Base-by-base conservation (phyloP, 2,888 invertebrate species). In the Drosophila macrospina region DNA sequence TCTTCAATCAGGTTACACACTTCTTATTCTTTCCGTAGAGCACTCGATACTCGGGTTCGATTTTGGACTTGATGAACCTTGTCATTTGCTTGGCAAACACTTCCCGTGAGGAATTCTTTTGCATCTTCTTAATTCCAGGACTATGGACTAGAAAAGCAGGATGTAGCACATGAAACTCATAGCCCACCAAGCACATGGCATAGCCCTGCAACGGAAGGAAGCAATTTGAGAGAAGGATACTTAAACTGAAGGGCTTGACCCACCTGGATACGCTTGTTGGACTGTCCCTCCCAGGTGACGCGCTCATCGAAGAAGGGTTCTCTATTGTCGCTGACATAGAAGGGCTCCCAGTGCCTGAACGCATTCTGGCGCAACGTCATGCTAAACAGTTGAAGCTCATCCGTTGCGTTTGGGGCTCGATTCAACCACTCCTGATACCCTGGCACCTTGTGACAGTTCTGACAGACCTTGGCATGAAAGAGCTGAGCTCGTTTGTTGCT, bases 231-330 rank as follows among this genome's bases (percentile, higher is more conserved):
- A 41, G 5, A 20, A 16, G 0, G 1, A 16, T 6, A 15, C 4
- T 7, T 5, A 28, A 5, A 5, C 28, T 15, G 1, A 3, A 20
- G 3, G 0, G 36, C 4, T 34, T 0, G 7, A 39, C 69, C 51
- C 7, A 90, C 90, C 83, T 90, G 91, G 62, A 91, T 89, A 0
- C 91, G 86, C 56, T 91, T 91, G 51, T 91, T 90, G 1, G 89
- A 89, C 92, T 97, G 96, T 8, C 98, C 98, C 90, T 98, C 97
- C 97, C 98, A 98, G 82, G 96, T 96, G 66, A 98, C 95, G 76
- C 97, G 93, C 91, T 98, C 98, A 80, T 98, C 98, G 91, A 97
- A 98, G 59, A 95, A 92, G 0, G 97, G 97, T 71, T 97, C 97
- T n/a, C 93, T 93, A 90, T 97, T 96, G 0, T 97, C 97, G 20